Percentiles rank a stretch among this genome's conserved stretches.
These are phyloP conservation scores for Scolopax rusticola DNA, from an alignment of 2,797 vertebrate species.

Conservation along the genomic window DNA sequence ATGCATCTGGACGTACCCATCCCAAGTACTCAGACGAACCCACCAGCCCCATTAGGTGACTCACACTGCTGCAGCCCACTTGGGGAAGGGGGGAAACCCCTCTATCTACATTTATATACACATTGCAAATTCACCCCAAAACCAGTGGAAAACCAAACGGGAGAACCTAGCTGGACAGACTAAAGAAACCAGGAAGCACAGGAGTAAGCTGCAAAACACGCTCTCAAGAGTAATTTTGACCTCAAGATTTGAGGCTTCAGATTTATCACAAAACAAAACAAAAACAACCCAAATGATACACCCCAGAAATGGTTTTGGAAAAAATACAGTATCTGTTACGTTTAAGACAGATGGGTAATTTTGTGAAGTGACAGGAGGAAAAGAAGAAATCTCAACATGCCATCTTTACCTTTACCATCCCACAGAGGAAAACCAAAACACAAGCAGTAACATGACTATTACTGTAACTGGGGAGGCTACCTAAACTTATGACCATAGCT, in stretches of 20 bases:
- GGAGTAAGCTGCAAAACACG: not conserved
- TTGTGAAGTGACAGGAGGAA: not conserved
- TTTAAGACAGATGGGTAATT: not conserved
- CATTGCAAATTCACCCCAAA: not conserved
- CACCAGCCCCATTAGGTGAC: not conserved
- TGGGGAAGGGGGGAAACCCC: not conserved
- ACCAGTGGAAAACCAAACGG: not conserved
- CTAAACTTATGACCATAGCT: not conserved
- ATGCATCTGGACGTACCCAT: not conserved
- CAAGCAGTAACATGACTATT: not conserved
- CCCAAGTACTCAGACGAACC: not conserved
- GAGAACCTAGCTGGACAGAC: not conserved
- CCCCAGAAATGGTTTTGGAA: not conserved
- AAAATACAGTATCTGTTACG: not conserved
- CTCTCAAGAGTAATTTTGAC: not conserved
- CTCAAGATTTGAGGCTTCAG: not conserved
- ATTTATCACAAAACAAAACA: not conserved
- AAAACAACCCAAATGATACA: not conserved
- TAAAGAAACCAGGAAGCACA: not conserved
- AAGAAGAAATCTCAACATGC: not conserved
- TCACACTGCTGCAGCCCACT: not conserved
- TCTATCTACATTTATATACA: not conserved
- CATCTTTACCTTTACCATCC: not conserved
- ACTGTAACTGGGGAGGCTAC: not conserved
- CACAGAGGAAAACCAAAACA: not conserved